Evolutionary conservation across 2,113 vertebrate genomes (phyloP).

Genomic region (Bubo scandiacus): DNA sequence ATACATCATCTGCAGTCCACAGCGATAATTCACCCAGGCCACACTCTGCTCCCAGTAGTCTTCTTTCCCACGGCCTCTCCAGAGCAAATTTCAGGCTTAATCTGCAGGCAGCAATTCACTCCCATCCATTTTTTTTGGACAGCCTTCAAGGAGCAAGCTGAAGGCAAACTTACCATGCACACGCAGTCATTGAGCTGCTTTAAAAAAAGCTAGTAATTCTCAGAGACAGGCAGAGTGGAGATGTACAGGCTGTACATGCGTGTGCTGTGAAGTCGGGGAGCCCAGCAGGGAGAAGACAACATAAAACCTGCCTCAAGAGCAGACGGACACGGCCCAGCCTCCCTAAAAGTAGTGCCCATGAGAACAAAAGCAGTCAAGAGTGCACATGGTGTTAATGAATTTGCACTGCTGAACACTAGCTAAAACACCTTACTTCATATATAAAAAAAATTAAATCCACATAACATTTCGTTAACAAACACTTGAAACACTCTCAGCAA

Average conservation of each 20-base stretch:
- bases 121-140: neutral
- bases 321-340: neutral
- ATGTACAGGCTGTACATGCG: neutral
- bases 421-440: neutral
- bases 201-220: neutral
- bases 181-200: neutral
- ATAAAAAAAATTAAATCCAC: neutral
- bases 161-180: neutral
- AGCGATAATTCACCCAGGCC: neutral
- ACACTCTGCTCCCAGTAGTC: accelerated
- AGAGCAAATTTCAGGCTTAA: neutral
- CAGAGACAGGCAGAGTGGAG: accelerated
- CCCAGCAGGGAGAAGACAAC: neutral
- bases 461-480: neutral
- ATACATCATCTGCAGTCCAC: neutral
- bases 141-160: neutral
- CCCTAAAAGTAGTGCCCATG: neutral
- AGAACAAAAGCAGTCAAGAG: neutral
- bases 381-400: neutral
- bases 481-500: neutral
- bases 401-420: neutral
- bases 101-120: neutral
- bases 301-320: neutral
- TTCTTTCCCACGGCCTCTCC: neutral
- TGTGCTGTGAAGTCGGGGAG: neutral